Evolutionary conservation across 2,113 vertebrate genomes (phyloP), one percentile per base, ranked within the genome.

Genomic region (human): DNA sequence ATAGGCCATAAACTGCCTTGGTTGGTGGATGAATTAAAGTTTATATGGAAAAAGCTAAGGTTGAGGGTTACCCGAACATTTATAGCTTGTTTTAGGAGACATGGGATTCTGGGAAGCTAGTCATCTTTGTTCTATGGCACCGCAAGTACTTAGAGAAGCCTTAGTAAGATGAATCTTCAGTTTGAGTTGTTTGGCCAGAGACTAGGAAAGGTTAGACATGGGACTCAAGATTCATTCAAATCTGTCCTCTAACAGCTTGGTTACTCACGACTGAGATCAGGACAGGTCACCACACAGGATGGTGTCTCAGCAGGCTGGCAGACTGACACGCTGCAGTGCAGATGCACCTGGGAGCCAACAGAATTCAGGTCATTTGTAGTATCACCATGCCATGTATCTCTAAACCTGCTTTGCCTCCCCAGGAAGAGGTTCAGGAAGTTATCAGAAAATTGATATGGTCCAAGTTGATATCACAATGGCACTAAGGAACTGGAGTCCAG

Each of bases 311-410:
- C 88, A 1, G 0, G 57, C 85, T 98, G 98, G 90, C 98, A 98
- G 68, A 98, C 11, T 0, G 93, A 98, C 7, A 66, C 97, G 25
- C 98, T 98, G 86, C 98, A 99, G 89, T 98, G 98, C 50, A 98
- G 93, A 5, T 98, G 98, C 11, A 98, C 98, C 98, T 98, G 38
- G 45, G 59, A 81, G 50, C 50, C 78, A 64, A 78, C 0, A 78
- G 52, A 52, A 76, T 12, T 2, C 1, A 23, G n/a, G 18, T 81
- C 45, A 40, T 3, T 12, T 40, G 6, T 17, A 76, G 32, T n/a
- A 8, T 66, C 38, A 17, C 45, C 52, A 23, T 6, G 43, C 38
- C 43, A 25, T 0, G 5, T 1, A 17, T 55, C 40, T 48, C 32
- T 43, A 57, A 20, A 8, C 7, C 16, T 1, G 1, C 59, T 50